These are phyloP conservation scores for Sweltsa coloradensis DNA, from an alignment of 1,140 invertebrate species.

Conservation along the genomic window DNA sequence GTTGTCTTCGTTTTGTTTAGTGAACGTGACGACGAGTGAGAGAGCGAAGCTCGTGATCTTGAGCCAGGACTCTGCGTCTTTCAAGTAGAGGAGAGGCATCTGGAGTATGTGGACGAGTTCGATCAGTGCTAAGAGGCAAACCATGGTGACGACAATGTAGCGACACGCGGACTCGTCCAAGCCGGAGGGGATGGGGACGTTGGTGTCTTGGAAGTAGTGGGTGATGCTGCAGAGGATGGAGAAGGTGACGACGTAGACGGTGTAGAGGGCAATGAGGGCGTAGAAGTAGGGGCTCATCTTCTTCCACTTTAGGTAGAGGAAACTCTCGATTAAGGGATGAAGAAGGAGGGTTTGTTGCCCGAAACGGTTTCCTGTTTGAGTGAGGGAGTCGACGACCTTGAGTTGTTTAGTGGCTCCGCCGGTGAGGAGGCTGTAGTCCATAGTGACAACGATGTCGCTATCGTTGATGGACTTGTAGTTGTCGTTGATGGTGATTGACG, in stretches of 20 bases:
- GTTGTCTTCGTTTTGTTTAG: conserved; percentile 15
- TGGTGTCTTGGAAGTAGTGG: conserved; percentile 29
- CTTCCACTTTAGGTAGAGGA: conserved; percentile 41
- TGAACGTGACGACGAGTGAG: conserved; percentile 17
- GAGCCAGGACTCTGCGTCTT: conserved; percentile 33
- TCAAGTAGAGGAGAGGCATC: conserved; percentile 27
- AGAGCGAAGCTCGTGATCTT: conserved; percentile 31
- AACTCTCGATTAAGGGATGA: conserved; percentile 40
- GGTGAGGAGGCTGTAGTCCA: conserved; percentile 5
- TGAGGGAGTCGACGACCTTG: conserved; percentile 35
- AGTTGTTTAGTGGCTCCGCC: conserved; percentile 22
- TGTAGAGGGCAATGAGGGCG: conserved; percentile 33
- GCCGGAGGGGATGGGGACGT: conserved; percentile 7
- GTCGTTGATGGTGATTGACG: conserved; percentile 31
- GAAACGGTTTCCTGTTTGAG: conserved; percentile 34
- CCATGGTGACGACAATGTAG: too few species aligned
- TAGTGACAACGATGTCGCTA: conserved; percentile 24
- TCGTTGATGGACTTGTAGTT: conserved; percentile 29
- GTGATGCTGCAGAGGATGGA: conserved; percentile 29
- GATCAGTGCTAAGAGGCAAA: too few species aligned
- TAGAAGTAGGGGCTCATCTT: conserved; percentile 35
- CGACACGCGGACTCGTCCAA: neutral
- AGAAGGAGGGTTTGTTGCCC: conserved; percentile 34
- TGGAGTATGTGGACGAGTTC: neutral
- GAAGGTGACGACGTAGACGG: conserved; percentile 31